Evolutionary conservation across 2,113 vertebrate genomes (phyloP).

Genomic region (Anolis carolinensis): DNA sequence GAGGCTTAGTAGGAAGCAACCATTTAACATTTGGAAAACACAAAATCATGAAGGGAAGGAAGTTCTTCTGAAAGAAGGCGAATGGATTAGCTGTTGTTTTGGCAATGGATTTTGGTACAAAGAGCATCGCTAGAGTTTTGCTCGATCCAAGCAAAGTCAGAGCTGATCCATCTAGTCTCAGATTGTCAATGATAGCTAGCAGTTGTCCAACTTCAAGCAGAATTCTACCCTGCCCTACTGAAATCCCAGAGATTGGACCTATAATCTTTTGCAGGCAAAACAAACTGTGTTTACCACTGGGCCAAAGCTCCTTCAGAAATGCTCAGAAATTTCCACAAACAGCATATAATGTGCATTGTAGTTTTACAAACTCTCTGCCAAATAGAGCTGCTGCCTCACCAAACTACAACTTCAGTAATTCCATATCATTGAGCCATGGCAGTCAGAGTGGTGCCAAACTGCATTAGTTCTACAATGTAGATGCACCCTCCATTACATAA

Average conservation of each 20-base stretch:
- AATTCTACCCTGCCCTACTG: neutral
- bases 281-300: too few species aligned
- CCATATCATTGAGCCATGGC: too few species aligned
- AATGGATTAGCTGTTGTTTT: neutral
- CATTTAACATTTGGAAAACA: conserved; percentile 10
- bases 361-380: too few species aligned
- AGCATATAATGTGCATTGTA: neutral
- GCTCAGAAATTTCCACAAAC: neutral
- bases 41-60: neutral
- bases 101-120: neutral
- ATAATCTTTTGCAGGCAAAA: neutral
- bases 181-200: too few species aligned
- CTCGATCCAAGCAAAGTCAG: neutral
- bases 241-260: neutral
- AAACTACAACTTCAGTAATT: too few species aligned
- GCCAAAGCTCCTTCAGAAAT: too few species aligned
- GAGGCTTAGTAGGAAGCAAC: conserved; percentile 16
- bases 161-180: too few species aligned
- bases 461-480: too few species aligned
- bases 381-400: too few species aligned
- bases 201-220: too few species aligned
- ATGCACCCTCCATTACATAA: too few species aligned
- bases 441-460: too few species aligned
- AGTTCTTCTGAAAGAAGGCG: neutral
- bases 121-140: neutral